Conservation (phyloP, 2,888 invertebrate species). For the Eucera pruinosa region DNA sequence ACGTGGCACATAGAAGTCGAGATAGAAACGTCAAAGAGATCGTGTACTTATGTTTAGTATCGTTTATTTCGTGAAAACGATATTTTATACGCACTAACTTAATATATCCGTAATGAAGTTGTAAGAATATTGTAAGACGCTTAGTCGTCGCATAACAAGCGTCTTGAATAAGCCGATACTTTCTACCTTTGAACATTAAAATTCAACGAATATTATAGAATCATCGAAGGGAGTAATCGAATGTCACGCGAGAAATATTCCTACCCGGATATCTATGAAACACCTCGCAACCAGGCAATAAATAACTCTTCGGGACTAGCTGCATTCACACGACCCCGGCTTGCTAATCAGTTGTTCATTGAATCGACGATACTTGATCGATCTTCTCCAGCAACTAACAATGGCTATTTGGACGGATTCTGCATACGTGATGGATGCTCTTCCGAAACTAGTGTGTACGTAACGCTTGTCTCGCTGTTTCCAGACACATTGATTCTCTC, state of each 20-base stretch:
- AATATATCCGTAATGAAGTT: too few species aligned
- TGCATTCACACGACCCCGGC: conserved; percentile 7
- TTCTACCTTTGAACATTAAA: background rate
- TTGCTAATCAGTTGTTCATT: conserved; percentile 50
- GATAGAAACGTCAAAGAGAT: too few species aligned
- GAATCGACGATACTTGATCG: conserved; percentile 43
- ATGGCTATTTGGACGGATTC: conserved; percentile 39
- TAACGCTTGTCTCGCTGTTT: conserved; percentile 5
- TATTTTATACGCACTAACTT: too few species aligned
- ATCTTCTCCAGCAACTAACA: conserved; percentile 43
- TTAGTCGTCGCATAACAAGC: too few species aligned
- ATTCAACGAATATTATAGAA: background rate
- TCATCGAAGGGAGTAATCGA: conserved; percentile 1
- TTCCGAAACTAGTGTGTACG: conserved; percentile 29
- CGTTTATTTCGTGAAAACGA: too few species aligned
- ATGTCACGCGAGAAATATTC: background rate
- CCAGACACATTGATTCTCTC: conserved; percentile 26
- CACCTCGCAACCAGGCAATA: conserved; percentile 7
- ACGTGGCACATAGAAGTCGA: too few species aligned
- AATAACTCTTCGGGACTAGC: conserved; percentile 9
- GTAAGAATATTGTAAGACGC: too few species aligned
- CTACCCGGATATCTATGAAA: background rate
- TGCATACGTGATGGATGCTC: conserved; percentile 47
- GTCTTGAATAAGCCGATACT: background rate
- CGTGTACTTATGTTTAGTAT: too few species aligned